phyloP scores from a whole-genome alignment of 1,140 invertebrate genomes.

The Drosophila dunni region DNA sequence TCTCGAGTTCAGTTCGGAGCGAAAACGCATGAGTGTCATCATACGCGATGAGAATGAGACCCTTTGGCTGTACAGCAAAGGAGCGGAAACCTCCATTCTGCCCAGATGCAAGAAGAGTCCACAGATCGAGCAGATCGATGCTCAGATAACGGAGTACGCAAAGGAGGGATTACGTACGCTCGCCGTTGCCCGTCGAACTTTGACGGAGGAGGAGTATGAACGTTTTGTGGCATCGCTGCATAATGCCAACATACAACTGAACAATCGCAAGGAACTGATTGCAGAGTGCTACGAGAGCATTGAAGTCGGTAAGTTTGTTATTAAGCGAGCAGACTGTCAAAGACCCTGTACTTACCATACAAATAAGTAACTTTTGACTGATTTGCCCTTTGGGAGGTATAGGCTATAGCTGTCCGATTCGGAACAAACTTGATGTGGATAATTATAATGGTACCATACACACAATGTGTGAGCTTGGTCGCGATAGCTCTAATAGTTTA shows the following conservation, averaged over 20 bases:
- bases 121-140: slow-evolving; percentile 88
- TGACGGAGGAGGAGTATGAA: slow-evolving; percentile 85
- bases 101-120: slow-evolving; percentile 86
- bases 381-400: too few species aligned
- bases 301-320: slow-evolving; percentile 64
- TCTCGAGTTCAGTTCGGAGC: slow-evolving; percentile 97
- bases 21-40: slow-evolving; percentile 97
- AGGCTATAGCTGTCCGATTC: too few species aligned
- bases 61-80: slow-evolving; percentile 91
- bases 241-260: slow-evolving; percentile 58
- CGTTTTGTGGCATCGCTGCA: slow-evolving; percentile 50
- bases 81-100: slow-evolving; percentile 91
- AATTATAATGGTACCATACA: too few species aligned
- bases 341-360: too few species aligned
- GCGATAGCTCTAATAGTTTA: too few species aligned
- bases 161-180: slow-evolving; percentile 94
- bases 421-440: too few species aligned
- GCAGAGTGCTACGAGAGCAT: slow-evolving; percentile 56
- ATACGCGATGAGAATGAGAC: slow-evolving; percentile 89
- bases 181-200: slow-evolving; percentile 90
- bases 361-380: too few species aligned
- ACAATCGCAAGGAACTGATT: slow-evolving; percentile 51
- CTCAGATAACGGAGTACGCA: slow-evolving; percentile 96
- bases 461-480: too few species aligned
- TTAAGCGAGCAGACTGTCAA: too few species aligned